Percentiles rank a stretch among this genome's conserved stretches.
phyloP scores from a whole-genome alignment of 2,888 invertebrate species.

The Chalcis sispes region DNA sequence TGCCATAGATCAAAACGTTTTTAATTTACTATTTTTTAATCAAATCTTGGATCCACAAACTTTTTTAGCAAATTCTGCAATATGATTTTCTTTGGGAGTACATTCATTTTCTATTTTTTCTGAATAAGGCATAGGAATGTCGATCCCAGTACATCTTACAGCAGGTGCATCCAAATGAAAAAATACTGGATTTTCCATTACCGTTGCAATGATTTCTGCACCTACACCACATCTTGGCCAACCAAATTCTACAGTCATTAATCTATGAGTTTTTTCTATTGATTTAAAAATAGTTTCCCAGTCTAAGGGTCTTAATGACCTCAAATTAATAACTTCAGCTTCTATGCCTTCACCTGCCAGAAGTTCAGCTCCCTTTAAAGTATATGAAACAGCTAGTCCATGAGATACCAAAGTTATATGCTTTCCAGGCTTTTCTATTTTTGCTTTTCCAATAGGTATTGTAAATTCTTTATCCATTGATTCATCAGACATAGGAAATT shows the following conservation, averaged over 20 bases:
- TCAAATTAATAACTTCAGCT: slow-evolving; percentile 80
- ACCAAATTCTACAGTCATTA: slow-evolving; percentile 82
- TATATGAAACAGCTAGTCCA: slow-evolving; percentile 60
- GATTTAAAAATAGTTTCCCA: slow-evolving; percentile 75
- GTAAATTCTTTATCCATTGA: slow-evolving; percentile 62
- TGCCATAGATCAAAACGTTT: background rate
- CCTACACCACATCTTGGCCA: slow-evolving; percentile 81
- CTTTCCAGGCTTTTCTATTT: slow-evolving; percentile 62
- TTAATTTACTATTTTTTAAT: background rate
- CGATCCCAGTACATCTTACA: slow-evolving; percentile 62
- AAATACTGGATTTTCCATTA: slow-evolving; percentile 65
- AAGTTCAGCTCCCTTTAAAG: slow-evolving; percentile 62
- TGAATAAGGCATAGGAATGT: slow-evolving; percentile 64
- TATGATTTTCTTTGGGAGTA: slow-evolving; percentile 62
- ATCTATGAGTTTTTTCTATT: slow-evolving; percentile 81
- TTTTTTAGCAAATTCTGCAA: slow-evolving; percentile 62
- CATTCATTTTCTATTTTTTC: slow-evolving; percentile 64
- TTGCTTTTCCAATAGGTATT: slow-evolving; percentile 65
- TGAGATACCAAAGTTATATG: slow-evolving; percentile 62
- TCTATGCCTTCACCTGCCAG: slow-evolving; percentile 75
- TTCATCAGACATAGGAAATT: slow-evolving; percentile 75
- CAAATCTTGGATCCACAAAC: slow-evolving; percentile 60
- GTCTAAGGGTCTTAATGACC: slow-evolving; percentile 79
- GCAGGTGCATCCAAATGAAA: slow-evolving; percentile 64
- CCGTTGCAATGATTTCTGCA: slow-evolving; percentile 62